phyloP scores from a whole-genome alignment of 2,888 invertebrate genomes.

The Drosophila nigricruria region DNA sequence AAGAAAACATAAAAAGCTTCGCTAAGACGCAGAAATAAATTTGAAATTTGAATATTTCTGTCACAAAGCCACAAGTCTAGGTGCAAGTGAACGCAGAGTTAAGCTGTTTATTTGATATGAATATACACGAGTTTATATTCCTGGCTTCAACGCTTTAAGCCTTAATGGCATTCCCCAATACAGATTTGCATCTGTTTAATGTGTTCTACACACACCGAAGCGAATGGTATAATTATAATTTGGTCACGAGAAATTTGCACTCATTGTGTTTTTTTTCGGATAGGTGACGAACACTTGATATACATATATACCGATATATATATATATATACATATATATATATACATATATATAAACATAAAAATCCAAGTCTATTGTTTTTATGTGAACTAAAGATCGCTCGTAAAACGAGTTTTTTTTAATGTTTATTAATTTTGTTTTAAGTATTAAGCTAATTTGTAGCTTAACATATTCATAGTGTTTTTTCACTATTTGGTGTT shows the following conservation, averaged over 20 bases:
- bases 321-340: not conserved
- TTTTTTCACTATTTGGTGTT: not conserved
- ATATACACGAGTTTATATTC: not conserved
- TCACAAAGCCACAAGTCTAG: not conserved
- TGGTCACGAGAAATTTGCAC: conserved; percentile 2
- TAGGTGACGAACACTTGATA: not conserved
- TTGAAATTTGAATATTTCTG: not conserved
- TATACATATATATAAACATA: not conserved
- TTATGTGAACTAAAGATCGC: not conserved
- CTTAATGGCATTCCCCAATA: not conserved
- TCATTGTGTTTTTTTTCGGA: conserved; percentile 1
- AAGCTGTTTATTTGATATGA: not conserved
- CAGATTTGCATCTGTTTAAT: not conserved
- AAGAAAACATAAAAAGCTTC: too few relatives aligned
- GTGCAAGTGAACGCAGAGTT: not conserved
- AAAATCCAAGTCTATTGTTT: not conserved
- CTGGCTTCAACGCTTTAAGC: not conserved
- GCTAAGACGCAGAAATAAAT: too few relatives aligned
- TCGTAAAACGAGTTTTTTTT: not conserved
- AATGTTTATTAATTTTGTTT: not conserved
- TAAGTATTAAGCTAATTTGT: not conserved
- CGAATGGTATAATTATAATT: conserved; percentile 1
- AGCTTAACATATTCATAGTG: not conserved
- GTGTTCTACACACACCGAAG: not conserved
- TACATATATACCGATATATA: not conserved